Evolutionary conservation across 1,140 invertebrate genomes (phyloP), one percentile per base, ranked within the genome.

Genomic region (Diuraphis noxia): DNA sequence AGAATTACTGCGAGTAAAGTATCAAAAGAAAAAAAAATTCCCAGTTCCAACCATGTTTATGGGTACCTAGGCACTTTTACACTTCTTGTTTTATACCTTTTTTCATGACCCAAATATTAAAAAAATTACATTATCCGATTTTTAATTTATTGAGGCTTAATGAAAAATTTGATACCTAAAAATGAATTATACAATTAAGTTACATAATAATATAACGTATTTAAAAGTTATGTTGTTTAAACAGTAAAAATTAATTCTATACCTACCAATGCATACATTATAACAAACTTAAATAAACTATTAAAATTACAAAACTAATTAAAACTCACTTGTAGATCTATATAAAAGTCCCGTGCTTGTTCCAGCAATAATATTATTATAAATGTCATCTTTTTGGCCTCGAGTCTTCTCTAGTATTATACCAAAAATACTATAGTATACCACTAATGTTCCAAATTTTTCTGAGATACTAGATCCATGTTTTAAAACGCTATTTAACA

Each of bases 401-500:
- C 98, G 95, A 6, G 95, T 93, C 95, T 95, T 97, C 72, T 97
- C 97, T 56, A 98, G 94, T 89, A 98, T 94, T 40, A 98, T 97
- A 82, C 98, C 98, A 94, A 98, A 97, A 88, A 96, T 96, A 93
- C 97, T 98, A 94, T 99, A 99, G 95, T 99, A 97, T 36, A 99
- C 96, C 92, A 97, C 96, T 86, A 99, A 95, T 92, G 98, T 97
- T 56, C 98, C 98, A 89, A 98, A 94, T 10, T 97, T 97, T 93
- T 98, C 98, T 49, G 97, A 98, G 92, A 97, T 96, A 36, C 97
- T 96, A 79, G 97, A 97, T 93, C 97, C 98, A 95, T 97, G 96
- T 95, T 99, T 99, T 95, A 97, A 98, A 38, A 99, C 95, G 94
- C 98, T 97, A 95, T 99, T 99, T 56, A 99, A 95, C 93, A 99